phyloP scores from a whole-genome alignment of 2,888 invertebrate species.

The Griposia aprilina region DNA sequence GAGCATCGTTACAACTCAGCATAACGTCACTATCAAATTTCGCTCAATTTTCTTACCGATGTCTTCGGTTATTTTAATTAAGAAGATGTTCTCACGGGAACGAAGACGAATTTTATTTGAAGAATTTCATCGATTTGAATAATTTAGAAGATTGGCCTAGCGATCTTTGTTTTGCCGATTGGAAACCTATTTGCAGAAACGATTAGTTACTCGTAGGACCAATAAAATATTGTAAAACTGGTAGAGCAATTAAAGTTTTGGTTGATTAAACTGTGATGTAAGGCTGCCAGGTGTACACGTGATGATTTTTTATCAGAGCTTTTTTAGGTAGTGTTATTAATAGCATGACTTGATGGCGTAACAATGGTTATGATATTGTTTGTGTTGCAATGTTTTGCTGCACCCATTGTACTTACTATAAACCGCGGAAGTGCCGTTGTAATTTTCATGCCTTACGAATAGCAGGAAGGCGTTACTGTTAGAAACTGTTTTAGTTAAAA shows the following conservation, averaged over 20 bases:
- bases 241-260: constrained; percentile 29
- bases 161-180: constrained; percentile 64
- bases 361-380: constrained; percentile 33
- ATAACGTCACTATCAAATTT: constrained; percentile 63
- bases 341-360: constrained; percentile 32
- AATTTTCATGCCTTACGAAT: constrained; percentile 3
- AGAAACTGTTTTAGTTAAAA: neutral
- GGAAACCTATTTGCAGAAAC: constrained; percentile 60
- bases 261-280: constrained; percentile 32
- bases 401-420: constrained; percentile 32
- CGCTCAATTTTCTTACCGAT: constrained; percentile 54
- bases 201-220: constrained; percentile 41
- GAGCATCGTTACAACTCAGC: constrained; percentile 48
- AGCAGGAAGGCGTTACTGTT: neutral
- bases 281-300: constrained; percentile 44
- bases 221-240: constrained; percentile 56
- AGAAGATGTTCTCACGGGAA: constrained; percentile 73
- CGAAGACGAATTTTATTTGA: constrained; percentile 43
- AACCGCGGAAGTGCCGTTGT: constrained; percentile 4
- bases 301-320: constrained; percentile 36
- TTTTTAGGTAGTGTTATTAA: constrained; percentile 36
- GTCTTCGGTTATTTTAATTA: constrained; percentile 62
- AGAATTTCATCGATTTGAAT: constrained; percentile 71
- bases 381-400: constrained; percentile 24
- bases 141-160: constrained; percentile 57